A percentile compares a stretch with the other conserved stretches of the same genome.
phyloP scores from a whole-genome alignment of 2,113 vertebrate genomes.

The Dicrurus megarhynchus region DNA sequence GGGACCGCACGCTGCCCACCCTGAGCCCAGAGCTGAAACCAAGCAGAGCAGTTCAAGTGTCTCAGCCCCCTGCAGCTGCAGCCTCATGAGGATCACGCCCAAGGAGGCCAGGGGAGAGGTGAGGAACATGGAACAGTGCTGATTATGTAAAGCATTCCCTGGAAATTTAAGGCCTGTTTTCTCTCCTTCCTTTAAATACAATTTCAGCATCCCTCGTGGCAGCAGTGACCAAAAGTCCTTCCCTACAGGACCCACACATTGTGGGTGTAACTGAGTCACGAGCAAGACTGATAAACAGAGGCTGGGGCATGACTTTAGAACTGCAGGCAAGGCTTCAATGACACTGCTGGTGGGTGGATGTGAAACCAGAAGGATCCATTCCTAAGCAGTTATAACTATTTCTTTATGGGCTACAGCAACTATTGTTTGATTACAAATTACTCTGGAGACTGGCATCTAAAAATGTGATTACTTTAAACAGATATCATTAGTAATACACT shows the following conservation, averaged over 20 bases:
- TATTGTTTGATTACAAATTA: neutral
- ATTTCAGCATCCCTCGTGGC: neutral
- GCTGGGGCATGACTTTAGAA: neutral
- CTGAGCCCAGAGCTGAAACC: fast-evolving
- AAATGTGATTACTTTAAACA: neutral
- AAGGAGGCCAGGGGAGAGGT: neutral
- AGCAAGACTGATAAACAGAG: neutral
- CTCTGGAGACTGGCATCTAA: neutral
- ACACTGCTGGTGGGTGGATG: neutral
- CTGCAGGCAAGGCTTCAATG: neutral
- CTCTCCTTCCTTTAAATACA: neutral
- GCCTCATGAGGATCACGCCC: fast-evolving
- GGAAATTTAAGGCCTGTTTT: neutral
- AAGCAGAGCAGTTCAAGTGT: neutral
- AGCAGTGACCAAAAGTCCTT: neutral
- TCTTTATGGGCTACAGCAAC: neutral
- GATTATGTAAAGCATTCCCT: neutral
- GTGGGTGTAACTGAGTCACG: fast-evolving
- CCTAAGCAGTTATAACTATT: neutral
- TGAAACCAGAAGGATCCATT: neutral
- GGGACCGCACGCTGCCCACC: fast-evolving
- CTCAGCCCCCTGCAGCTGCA: neutral
- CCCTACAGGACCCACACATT: fast-evolving
- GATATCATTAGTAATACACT: neutral
- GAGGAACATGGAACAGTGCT: neutral